Base-by-base conservation (phyloP, 2,888 invertebrate genomes). In the Shargacucullia verbasci region DNA sequence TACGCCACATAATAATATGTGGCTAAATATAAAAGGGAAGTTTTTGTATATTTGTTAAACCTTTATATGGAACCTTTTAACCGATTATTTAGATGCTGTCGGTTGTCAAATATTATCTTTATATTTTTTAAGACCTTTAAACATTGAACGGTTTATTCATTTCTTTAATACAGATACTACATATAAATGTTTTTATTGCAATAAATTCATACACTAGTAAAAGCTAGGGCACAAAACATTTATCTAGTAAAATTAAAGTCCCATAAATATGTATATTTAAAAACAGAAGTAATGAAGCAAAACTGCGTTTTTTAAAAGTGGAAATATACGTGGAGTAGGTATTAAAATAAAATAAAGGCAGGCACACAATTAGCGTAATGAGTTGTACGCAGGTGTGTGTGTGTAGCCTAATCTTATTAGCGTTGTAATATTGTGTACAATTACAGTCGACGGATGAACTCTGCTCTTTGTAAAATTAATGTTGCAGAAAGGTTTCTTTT, bases 61-160 rank as follows among this genome's bases (percentile, higher is more conserved):
- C 29, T 63, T 29, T 46, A 20, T 44, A 4, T 25, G 38, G 8
- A 64, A 39, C 38, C 39, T 34, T 60, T 46, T 33, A 27, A 34
- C 37, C 8, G 39, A 56, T 56, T 55, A 56, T 48, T 15, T 39
- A 11, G 7, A 7, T 40, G 14, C 8, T 4, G 41, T 33, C n/a
- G 5, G 11, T 25, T 34, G 20, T 12, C 8, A 20, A 31, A 3
- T 34, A 11, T 10, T 14, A 13, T 29, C 27, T 35, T 14, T 3
- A 20, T 20, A 27, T 7, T 14, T 1, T 15, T 29, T 9, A 35
- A 12, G 25, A 1, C 8, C 10, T 37, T 29, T 29, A 29, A 6
- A 6, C 4, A 29, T 9, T 7, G 29, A 20, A 20, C 20, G 20
- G 20, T 20, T 20, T 4, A 2, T 20, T 20, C 20, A 20, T 20